phyloP scores from a whole-genome alignment of 2,113 vertebrate genomes.

The Sturnus vulgaris region DNA sequence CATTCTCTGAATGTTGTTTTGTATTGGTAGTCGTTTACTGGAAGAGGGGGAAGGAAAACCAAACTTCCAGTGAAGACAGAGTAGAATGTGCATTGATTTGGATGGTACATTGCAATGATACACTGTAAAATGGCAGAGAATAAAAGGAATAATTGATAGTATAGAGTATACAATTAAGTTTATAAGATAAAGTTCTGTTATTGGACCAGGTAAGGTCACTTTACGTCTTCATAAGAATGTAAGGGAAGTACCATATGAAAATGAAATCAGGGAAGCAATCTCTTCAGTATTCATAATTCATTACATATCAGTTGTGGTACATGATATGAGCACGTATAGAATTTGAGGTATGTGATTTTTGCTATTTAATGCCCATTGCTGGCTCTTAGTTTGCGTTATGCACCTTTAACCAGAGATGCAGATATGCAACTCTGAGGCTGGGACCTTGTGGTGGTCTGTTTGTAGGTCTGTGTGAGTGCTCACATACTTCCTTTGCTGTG shows the following conservation, averaged over 20 bases:
- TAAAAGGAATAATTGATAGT: background rate
- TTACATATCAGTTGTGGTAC: background rate
- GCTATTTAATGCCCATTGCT: background rate
- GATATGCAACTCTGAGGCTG: background rate
- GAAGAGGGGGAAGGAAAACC: background rate
- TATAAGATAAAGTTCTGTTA: background rate
- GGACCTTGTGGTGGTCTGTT: background rate
- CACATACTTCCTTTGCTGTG: background rate
- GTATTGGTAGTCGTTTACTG: background rate
- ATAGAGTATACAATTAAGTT: background rate
- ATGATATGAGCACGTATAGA: fast-evolving
- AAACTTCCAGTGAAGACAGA: background rate
- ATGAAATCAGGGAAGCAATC: background rate
- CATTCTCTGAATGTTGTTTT: background rate
- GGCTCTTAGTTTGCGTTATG: background rate
- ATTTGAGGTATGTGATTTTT: background rate
- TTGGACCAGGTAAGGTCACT: background rate
- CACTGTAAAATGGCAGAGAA: background rate
- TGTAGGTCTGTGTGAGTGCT: background rate
- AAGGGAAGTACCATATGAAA: background rate
- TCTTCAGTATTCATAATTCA: background rate
- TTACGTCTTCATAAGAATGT: background rate
- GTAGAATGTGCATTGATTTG: background rate
- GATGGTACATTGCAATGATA: background rate
- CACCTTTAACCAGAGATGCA: background rate